phyloP scores from a whole-genome alignment of 2,888 invertebrate genomes.

The Megamerina dolium region DNA sequence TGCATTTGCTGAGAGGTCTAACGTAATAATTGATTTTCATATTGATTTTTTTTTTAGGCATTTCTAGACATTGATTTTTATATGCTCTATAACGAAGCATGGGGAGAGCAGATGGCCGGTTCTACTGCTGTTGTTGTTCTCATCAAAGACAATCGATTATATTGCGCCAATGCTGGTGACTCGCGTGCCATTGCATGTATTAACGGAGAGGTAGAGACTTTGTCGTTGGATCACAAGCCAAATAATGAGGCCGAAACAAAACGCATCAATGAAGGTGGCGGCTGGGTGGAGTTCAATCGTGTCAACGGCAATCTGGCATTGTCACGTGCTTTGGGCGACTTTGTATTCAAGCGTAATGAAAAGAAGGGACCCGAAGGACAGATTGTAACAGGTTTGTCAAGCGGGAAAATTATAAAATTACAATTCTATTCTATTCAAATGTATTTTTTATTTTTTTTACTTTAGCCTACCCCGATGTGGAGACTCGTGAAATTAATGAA shows the following conservation, averaged over 20 bases:
- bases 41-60: conserved; percentile 52
- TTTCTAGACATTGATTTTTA: conserved; percentile 89
- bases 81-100: conserved; percentile 82
- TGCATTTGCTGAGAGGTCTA: background rate
- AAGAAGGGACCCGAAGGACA: conserved; percentile 84
- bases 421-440: background rate
- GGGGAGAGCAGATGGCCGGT: conserved; percentile 90
- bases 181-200: conserved; percentile 90
- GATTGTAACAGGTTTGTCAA: conserved; percentile 80
- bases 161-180: conserved; percentile 96
- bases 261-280: conserved; percentile 89
- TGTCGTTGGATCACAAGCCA: conserved; percentile 95
- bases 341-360: conserved; percentile 89
- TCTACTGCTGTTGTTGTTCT: conserved; percentile 86
- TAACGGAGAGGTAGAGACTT: conserved; percentile 61
- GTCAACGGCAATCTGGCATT: conserved; percentile 98
- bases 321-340: conserved; percentile 94
- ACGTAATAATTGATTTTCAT: conserved; percentile 5
- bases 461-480: conserved; percentile 88
- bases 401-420: background rate
- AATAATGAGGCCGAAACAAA: conserved; percentile 79
- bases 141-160: conserved; percentile 77
- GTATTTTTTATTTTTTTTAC: conserved; percentile 12
- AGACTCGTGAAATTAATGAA: conserved; percentile 69
- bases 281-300: conserved; percentile 94